phyloP scores from a whole-genome alignment of 2,113 vertebrate genomes.

The Parotia lawesii region DNA sequence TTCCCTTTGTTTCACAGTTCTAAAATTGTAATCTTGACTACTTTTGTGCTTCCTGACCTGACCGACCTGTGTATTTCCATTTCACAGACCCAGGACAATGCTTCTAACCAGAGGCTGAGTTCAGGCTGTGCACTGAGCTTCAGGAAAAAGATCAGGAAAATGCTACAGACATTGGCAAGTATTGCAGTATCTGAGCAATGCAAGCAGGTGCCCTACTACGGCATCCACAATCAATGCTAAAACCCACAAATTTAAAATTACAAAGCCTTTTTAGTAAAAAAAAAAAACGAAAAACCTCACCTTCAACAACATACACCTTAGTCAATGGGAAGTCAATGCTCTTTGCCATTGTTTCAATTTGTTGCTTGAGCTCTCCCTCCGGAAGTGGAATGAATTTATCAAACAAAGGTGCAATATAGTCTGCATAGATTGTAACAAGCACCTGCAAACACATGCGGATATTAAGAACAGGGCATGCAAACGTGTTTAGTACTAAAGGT shows the following conservation, averaged over 20 bases:
- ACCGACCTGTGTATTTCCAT: background rate
- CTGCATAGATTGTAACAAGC: slow-evolving; percentile 98
- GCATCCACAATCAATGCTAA: background rate
- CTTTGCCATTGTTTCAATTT: slow-evolving; percentile 92
- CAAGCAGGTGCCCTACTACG: background rate
- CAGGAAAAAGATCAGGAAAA: background rate
- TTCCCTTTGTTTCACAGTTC: background rate
- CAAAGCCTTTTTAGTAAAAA: background rate
- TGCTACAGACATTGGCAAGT: background rate
- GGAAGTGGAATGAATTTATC: slow-evolving; percentile 96
- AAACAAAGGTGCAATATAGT: slow-evolving; percentile 97
- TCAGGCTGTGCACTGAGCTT: background rate
- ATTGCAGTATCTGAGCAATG: background rate
- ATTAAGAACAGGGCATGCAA: background rate
- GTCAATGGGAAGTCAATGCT: slow-evolving; percentile 94
- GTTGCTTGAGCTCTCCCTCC: slow-evolving; percentile 90
- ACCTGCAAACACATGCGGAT: slow-evolving; percentile 73
- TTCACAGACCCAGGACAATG: background rate
- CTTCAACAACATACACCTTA: slow-evolving; percentile 97
- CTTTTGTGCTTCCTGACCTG: background rate
- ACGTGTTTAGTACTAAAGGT: background rate
- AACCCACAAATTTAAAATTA: background rate
- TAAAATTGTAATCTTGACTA: background rate
- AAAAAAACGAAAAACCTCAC: slow-evolving; percentile 62
- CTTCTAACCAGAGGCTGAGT: background rate